Conservation (phyloP, 2,113 vertebrate species). For the Seriola dumerili region DNA sequence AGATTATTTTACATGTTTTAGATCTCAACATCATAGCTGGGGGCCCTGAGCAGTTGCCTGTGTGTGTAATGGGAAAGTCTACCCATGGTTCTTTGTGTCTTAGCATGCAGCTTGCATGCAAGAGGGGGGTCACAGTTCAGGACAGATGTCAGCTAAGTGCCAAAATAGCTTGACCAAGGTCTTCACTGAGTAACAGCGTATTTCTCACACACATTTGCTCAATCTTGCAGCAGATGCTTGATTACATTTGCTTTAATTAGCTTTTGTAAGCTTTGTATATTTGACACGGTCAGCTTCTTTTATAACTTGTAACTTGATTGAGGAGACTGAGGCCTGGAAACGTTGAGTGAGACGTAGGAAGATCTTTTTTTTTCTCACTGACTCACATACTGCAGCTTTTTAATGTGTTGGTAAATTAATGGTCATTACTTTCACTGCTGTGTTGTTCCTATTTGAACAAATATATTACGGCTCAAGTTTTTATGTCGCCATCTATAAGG, state of each 20-base stretch:
- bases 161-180: constrained; percentile 12
- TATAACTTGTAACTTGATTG: neutral
- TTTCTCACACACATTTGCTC: neutral
- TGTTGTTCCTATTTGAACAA: neutral
- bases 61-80: neutral
- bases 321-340: neutral
- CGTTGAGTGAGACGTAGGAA: neutral
- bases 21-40: too few relatives aligned
- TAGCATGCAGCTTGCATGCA: neutral
- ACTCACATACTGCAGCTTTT: neutral
- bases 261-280: neutral
- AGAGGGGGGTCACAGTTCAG: constrained; percentile 26
- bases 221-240: constrained; percentile 21
- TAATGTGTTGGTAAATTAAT: neutral
- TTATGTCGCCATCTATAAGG: neutral
- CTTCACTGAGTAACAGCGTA: neutral
- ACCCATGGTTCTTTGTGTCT: neutral
- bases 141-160: constrained; percentile 2
- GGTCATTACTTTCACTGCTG: neutral
- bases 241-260: constrained; percentile 19
- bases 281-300: neutral
- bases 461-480: neutral
- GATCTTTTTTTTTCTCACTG: neutral
- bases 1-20: too few relatives aligned
- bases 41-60: too few relatives aligned